A percentile compares a stretch with the other conserved stretches of the same genome.
phyloP scores from a whole-genome alignment of 2,113 vertebrate genomes.

The Catagonus wagneri region DNA sequence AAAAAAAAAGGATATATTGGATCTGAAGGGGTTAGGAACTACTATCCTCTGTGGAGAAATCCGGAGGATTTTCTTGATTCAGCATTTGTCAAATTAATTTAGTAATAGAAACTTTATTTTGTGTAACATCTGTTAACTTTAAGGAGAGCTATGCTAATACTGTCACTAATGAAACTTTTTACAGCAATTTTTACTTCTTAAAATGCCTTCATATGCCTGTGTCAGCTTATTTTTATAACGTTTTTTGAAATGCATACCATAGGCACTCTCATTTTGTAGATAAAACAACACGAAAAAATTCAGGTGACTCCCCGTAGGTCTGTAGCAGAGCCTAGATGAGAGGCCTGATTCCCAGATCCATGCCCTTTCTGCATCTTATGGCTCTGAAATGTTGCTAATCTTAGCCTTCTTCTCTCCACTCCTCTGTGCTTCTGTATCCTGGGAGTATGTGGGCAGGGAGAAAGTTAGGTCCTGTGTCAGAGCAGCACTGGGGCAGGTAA shows the following conservation, averaged over 20 bases:
- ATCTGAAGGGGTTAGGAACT: not conserved
- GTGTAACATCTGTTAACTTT: not conserved
- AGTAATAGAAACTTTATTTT: not conserved
- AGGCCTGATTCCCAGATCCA: not conserved
- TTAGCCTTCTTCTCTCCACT: not conserved
- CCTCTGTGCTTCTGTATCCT: too few species aligned
- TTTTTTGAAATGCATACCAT: not conserved
- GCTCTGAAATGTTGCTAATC: not conserved
- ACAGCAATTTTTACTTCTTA: not conserved
- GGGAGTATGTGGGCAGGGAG: not conserved
- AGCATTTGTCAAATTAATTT: constrained; percentile 1
- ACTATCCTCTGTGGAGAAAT: not conserved
- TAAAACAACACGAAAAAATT: not conserved
- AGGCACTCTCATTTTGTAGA: not conserved
- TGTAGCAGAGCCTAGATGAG: not conserved
- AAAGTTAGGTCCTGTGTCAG: not conserved
- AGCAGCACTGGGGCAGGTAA: not conserved
- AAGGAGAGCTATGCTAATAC: not conserved
- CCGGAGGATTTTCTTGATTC: constrained; percentile 25
- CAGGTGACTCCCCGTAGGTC: not conserved
- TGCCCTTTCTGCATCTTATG: not conserved
- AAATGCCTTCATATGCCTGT: not conserved
- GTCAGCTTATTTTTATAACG: not conserved
- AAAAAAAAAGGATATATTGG: not conserved
- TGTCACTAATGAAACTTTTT: not conserved